Conservation (phyloP, 2,888 invertebrate genomes). For the Incurvaria masculella region DNA sequence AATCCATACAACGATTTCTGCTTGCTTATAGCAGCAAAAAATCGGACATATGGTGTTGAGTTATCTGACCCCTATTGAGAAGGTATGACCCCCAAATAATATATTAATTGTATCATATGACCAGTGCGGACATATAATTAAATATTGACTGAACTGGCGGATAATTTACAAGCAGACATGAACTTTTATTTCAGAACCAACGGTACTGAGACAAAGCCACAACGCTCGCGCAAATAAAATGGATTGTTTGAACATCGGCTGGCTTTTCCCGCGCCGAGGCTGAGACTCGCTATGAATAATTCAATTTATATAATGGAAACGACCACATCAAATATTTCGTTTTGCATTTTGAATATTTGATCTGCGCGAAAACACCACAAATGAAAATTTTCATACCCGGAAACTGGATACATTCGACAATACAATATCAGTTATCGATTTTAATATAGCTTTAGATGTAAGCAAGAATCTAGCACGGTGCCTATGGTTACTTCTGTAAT, state of each 20-base stretch:
- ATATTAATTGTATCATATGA: neutral
- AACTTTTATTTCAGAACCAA: slow-evolving; percentile 28
- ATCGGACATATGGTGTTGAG: too few relatives aligned
- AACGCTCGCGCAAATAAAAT: slow-evolving; percentile 43
- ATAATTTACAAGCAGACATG: slow-evolving; percentile 14
- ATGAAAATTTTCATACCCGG: neutral
- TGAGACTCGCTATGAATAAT: slow-evolving; percentile 37
- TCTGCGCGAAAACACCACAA: slow-evolving; percentile 39
- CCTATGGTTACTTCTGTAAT: too few relatives aligned
- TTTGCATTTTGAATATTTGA: slow-evolving; percentile 47
- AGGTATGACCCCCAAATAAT: too few relatives aligned
- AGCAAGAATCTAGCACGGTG: too few relatives aligned
- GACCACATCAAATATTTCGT: slow-evolving; percentile 50
- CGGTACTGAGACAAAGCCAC: slow-evolving; percentile 29
- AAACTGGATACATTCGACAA: too few relatives aligned
- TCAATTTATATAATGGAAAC: slow-evolving; percentile 46
- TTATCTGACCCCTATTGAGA: too few relatives aligned
- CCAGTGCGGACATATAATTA: neutral
- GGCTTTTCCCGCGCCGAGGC: slow-evolving; percentile 43
- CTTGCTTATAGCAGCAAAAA: too few relatives aligned
- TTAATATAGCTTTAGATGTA: too few relatives aligned
- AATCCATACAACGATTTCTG: too few relatives aligned
- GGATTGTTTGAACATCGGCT: slow-evolving; percentile 39
- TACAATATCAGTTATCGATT: too few relatives aligned
- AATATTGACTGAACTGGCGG: too few relatives aligned